Conservation (phyloP, 2,888 invertebrate species). For the Calameuta filiformis region DNA sequence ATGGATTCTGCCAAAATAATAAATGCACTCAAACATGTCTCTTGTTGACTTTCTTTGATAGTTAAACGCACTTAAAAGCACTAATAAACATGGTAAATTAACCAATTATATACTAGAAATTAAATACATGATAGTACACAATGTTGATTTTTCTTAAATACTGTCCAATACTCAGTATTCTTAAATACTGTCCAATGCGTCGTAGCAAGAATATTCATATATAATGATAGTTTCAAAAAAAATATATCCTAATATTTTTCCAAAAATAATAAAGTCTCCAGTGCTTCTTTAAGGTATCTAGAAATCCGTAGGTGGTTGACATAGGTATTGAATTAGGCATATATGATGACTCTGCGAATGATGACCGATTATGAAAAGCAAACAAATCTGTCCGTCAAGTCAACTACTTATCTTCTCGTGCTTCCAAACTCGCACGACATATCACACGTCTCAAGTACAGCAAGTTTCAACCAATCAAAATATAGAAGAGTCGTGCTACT, state of each 20-base stretch:
- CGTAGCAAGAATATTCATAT: not conserved
- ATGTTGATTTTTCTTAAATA: not conserved
- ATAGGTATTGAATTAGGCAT: conserved; percentile 21
- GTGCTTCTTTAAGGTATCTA: not conserved
- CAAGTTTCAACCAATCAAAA: not conserved
- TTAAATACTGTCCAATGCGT: not conserved
- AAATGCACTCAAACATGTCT: not conserved
- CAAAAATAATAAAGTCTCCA: not conserved
- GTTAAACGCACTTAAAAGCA: not conserved
- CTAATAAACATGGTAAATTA: not conserved
- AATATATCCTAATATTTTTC: conserved; percentile 11
- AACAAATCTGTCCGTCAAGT: conserved; percentile 25
- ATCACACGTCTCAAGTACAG: not conserved
- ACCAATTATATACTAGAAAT: not conserved
- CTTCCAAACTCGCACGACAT: not conserved
- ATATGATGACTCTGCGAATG: conserved; percentile 25
- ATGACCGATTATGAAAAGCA: conserved; percentile 24
- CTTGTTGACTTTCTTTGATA: not conserved
- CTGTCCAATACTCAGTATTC: not conserved
- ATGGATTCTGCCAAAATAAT: not conserved
- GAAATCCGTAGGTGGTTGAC: not conserved
- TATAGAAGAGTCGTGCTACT: not conserved
- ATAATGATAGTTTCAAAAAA: not conserved
- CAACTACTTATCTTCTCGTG: not conserved
- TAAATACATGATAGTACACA: not conserved